These are phyloP conservation scores for Caenorhabditis imperialis DNA, from an alignment of 2,888 invertebrate genomes.

Conservation along the genomic window DNA sequence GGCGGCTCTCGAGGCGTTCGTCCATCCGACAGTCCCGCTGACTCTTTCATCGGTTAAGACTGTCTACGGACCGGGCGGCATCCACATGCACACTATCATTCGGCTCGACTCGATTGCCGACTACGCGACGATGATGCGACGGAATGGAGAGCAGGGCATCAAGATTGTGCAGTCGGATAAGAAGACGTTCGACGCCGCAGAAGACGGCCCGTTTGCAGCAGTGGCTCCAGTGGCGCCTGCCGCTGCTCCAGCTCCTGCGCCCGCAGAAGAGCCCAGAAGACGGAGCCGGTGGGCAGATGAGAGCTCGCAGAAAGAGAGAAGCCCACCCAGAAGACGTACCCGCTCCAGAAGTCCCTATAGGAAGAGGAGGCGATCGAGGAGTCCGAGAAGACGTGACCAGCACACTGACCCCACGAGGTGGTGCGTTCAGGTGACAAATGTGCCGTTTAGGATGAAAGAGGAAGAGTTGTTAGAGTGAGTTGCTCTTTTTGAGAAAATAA, in stretches of 20 bases:
- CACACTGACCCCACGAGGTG: constrained; percentile 63
- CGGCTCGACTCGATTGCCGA: constrained; percentile 61
- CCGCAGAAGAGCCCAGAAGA: constrained; percentile 17
- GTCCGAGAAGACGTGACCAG: constrained; percentile 15
- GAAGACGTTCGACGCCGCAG: constrained; percentile 60
- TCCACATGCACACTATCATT: constrained; percentile 65
- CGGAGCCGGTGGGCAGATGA: constrained; percentile 27
- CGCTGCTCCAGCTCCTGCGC: constrained; percentile 71
- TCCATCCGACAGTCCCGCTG: constrained; percentile 64
- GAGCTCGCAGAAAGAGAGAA: constrained; percentile 8
- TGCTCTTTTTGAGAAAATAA: neutral
- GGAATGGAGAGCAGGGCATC: constrained; percentile 70
- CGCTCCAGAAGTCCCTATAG: constrained; percentile 34
- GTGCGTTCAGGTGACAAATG: constrained; percentile 68
- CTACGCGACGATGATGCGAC: constrained; percentile 55
- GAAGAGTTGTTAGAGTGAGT: constrained; percentile 66
- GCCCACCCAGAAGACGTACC: constrained; percentile 18
- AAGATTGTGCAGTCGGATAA: constrained; percentile 60
- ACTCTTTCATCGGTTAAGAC: constrained; percentile 65
- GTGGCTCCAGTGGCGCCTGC: constrained; percentile 83
- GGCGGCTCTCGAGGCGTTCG: constrained; percentile 62
- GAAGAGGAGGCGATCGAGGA: constrained; percentile 20
- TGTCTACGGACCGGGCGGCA: constrained; percentile 62
- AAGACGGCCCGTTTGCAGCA: too few species aligned
- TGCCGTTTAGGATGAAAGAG: constrained; percentile 68